These are phyloP conservation scores for Panthera tigris DNA, from an alignment of 2,113 vertebrate species.

Conservation along the genomic window DNA sequence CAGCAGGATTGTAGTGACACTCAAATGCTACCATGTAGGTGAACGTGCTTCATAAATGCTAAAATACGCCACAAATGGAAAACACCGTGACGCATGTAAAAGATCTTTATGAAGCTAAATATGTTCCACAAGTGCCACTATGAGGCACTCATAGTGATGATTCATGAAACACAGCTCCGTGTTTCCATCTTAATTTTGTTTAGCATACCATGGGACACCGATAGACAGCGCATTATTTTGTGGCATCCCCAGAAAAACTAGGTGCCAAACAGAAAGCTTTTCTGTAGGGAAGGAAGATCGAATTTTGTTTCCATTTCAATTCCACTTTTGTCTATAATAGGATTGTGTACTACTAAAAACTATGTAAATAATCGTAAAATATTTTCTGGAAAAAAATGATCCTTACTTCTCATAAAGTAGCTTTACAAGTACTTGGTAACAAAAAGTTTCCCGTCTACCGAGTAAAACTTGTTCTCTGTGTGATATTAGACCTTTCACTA, in stretches of 20 bases:
- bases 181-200: neutral
- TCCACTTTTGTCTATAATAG: neutral
- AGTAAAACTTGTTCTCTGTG: neutral
- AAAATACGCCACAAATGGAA: too few relatives aligned
- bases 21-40: too few relatives aligned
- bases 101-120: too few relatives aligned
- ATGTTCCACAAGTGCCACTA: too few relatives aligned
- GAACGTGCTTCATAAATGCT: too few relatives aligned
- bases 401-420: neutral
- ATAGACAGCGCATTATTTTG: accelerated
- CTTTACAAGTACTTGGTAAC: neutral
- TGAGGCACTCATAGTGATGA: too few relatives aligned
- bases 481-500: neutral
- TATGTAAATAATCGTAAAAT: neutral
- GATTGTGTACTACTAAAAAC: neutral
- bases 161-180: neutral
- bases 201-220: accelerated
- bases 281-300: neutral
- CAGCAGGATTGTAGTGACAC: too few relatives aligned
- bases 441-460: neutral
- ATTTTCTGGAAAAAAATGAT: neutral
- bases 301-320: neutral
- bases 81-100: too few relatives aligned
- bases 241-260: neutral
- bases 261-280: neutral